phyloP scores from a whole-genome alignment of 2,113 vertebrate genomes.

The Daboia siamensis region DNA sequence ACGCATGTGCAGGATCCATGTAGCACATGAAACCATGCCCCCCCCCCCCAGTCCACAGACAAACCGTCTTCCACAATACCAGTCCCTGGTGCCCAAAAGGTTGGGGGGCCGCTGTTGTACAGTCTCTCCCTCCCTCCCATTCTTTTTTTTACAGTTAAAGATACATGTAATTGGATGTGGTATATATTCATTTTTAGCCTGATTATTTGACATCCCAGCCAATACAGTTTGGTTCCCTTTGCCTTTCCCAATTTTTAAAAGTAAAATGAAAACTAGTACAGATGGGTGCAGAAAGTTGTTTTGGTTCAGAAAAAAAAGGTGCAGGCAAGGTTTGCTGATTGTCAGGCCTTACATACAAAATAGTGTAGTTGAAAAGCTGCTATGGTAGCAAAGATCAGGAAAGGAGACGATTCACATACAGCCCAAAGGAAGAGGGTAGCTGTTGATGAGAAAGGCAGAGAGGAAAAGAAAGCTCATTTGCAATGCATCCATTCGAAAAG shows the following conservation, averaged over 20 bases:
- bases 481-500: neutral
- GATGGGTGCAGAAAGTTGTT: neutral
- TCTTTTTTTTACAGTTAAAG: neutral
- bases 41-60: neutral
- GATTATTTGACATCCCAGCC: neutral
- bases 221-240: neutral
- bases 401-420: neutral
- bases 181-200: neutral
- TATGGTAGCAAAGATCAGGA: neutral
- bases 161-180: neutral
- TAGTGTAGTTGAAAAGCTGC: no score
- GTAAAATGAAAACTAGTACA: neutral
- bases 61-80: neutral
- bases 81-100: neutral
- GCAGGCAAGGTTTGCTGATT: neutral
- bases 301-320: neutral
- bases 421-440: neutral
- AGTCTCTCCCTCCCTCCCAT: neutral
- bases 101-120: neutral
- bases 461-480: neutral
- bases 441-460: neutral
- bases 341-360: neutral
- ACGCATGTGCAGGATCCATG: neutral
- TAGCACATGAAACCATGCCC: neutral
- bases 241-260: neutral